A percentile compares a stretch with the other conserved stretches of the same genome.
phyloP scores from a whole-genome alignment of 2,797 vertebrate species.

The Pantherophis vulpinus region DNA sequence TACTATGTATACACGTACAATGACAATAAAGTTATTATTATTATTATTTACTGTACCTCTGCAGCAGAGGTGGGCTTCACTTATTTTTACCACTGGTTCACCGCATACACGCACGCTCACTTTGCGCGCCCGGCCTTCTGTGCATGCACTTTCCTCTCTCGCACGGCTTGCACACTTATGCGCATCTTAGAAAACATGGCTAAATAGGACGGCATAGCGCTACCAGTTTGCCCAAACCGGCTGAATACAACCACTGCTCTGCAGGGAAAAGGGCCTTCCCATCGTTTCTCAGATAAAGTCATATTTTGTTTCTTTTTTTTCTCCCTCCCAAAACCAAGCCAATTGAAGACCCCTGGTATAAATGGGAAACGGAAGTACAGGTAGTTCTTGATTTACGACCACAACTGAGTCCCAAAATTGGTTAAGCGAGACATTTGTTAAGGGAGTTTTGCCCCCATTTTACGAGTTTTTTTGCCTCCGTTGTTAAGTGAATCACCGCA shows the following conservation, averaged over 20 bases:
- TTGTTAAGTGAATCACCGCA: no score
- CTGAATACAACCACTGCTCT: background rate
- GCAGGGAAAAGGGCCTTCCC: background rate
- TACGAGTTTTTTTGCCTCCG: background rate
- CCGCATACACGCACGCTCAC: no score
- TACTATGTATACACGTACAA: no score
- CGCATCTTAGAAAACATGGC: no score
- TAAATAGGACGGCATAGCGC: no score
- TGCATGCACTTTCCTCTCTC: no score
- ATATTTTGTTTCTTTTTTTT: background rate
- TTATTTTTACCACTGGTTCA: no score
- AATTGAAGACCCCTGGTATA: background rate
- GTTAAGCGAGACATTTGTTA: background rate
- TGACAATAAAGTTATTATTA: no score
- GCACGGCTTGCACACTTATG: accelerated
- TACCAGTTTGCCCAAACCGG: no score
- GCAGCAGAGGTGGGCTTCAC: background rate
- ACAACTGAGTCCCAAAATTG: background rate
- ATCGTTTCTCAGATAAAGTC: background rate
- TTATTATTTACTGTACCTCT: background rate
- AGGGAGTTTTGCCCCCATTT: background rate
- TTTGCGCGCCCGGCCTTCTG: no score
- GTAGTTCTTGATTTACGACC: background rate
- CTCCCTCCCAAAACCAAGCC: background rate
- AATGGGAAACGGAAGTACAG: background rate